Conservation (phyloP, 35 echinoderm and acorn worm genomes). For the Holothuria glaberrima region DNA sequence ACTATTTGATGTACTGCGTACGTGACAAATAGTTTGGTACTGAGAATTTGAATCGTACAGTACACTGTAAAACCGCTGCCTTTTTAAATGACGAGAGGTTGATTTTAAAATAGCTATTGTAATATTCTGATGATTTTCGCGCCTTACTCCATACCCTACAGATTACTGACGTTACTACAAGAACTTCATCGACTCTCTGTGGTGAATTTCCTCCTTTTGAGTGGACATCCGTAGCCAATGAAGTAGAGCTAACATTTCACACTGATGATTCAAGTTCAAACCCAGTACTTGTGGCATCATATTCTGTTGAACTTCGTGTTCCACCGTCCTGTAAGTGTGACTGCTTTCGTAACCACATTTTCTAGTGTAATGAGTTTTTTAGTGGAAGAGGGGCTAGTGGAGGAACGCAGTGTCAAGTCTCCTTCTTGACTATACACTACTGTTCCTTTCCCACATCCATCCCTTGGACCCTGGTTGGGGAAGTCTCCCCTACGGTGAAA, state of each 20-base stretch:
- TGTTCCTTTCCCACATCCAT: no score
- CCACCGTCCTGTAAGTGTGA: background rate
- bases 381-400: no score
- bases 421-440: no score
- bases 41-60: background rate
- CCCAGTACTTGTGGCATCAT: constrained; percentile 4
- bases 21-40: no score
- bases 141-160: background rate
- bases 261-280: background rate
- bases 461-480: no score
- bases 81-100: background rate
- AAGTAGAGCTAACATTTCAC: constrained; percentile 17
- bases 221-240: constrained; percentile 13
- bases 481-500: no score
- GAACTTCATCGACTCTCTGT: constrained; percentile 9
- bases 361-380: no score
- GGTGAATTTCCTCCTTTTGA: background rate
- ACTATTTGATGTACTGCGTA: no score
- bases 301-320: background rate
- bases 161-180: constrained; percentile 6
- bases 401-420: no score
- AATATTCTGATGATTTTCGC: background rate
- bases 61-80: no score
- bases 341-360: no score
- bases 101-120: no score